Evolutionary conservation across 2,888 invertebrate genomes (phyloP).

Genomic region (Trichopoda pennipes): DNA sequence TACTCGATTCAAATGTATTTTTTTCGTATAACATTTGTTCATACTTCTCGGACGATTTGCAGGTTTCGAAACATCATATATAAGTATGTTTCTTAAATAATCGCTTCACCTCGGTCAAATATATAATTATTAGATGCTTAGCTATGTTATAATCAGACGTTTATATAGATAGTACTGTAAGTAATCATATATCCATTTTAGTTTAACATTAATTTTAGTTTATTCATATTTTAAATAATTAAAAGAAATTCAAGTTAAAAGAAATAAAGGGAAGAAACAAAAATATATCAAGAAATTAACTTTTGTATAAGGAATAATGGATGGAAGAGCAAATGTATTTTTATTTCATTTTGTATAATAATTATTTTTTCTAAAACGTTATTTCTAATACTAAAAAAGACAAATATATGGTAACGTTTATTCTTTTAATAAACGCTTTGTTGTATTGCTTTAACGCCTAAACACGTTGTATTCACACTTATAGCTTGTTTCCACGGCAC

Average conservation of each 20-base stretch:
- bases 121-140: constrained; percentile 52
- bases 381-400: too few relatives aligned
- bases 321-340: too few relatives aligned
- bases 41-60: constrained; percentile 6
- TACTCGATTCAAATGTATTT: neutral
- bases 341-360: too few relatives aligned
- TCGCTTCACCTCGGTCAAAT: constrained; percentile 18
- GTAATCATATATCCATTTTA: constrained; percentile 53
- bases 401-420: too few relatives aligned
- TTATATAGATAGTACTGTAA: constrained; percentile 60
- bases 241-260: neutral
- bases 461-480: too few relatives aligned
- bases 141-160: constrained; percentile 57
- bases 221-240: constrained; percentile 29
- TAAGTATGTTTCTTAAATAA: neutral
- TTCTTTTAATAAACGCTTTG: too few relatives aligned
- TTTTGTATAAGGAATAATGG: too few relatives aligned
- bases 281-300: too few relatives aligned
- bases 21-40: neutral
- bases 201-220: constrained; percentile 50
- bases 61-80: constrained; percentile 34
- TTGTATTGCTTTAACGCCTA: too few relatives aligned
- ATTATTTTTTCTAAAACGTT: too few relatives aligned
- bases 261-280: neutral
- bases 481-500: too few relatives aligned